Percentiles rank a stretch among this genome's conserved stretches.
phyloP scores from a whole-genome alignment of 64 coral and sea anemone genomes.

The Pocillopora damicornis region DNA sequence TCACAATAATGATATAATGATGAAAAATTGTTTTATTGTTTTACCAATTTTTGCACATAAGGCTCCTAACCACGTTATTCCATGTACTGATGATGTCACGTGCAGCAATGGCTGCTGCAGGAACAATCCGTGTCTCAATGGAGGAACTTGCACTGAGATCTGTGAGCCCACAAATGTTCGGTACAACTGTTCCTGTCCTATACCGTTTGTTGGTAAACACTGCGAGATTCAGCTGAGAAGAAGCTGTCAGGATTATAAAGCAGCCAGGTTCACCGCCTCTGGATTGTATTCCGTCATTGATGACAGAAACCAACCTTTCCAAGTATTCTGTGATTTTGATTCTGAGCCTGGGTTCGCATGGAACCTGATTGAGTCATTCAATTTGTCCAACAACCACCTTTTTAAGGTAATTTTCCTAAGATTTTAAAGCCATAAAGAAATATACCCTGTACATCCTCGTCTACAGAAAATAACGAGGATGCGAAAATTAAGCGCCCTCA shows the following conservation, averaged over 20 bases:
- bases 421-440: not conserved
- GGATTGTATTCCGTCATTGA: no score
- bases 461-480: no score
- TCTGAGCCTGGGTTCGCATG: no score
- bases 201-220: conserved; percentile 25
- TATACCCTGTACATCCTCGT: no score
- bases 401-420: not conserved
- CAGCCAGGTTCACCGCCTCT: not conserved
- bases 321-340: conserved; percentile 37
- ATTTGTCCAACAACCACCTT: no score
- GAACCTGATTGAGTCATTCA: no score
- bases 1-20: no score
- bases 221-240: not conserved
- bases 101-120: not conserved
- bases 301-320: conserved; percentile 7
- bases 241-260: conserved; percentile 34
- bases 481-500: no score
- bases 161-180: conserved; percentile 22
- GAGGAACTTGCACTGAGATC: not conserved
- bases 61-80: not conserved
- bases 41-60: not conserved
- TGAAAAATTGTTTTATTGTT: not conserved
- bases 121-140: not conserved
- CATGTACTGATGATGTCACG: not conserved
- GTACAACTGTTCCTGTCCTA: conserved; percentile 10